Percentiles rank a stretch among this genome's conserved stretches.
Evolutionary conservation across 1,140 invertebrate genomes (phyloP).

Genomic region (Drosophila virilis): DNA sequence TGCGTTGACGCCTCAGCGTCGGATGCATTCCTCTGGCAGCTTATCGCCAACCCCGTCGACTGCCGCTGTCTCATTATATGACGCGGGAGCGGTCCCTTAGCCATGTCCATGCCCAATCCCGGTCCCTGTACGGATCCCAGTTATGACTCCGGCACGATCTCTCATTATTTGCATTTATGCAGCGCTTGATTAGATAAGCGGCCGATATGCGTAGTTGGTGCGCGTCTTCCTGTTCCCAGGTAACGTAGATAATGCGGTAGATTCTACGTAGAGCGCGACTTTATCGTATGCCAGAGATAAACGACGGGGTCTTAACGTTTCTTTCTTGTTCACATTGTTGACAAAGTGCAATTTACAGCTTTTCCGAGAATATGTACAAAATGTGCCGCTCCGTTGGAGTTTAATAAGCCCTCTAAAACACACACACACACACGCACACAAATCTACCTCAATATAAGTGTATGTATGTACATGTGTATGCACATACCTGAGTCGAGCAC

Average conservation of each 20-base stretch:
- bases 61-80: constrained; percentile 64
- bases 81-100: constrained; percentile 8
- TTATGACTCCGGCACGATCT: constrained; percentile 55
- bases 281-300: constrained; percentile 71
- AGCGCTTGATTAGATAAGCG: constrained; percentile 77
- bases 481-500: constrained; percentile 22
- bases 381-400: constrained; percentile 53
- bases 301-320: constrained; percentile 65
- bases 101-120: constrained; percentile 11
- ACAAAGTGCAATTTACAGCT: constrained; percentile 78
- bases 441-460: not conserved
- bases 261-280: constrained; percentile 57
- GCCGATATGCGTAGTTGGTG: constrained; percentile 47
- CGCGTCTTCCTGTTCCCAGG: constrained; percentile 75
- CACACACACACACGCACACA: constrained; percentile 10
- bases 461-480: not conserved
- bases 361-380: constrained; percentile 73
- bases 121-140: constrained; percentile 18
- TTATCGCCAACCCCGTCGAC: constrained; percentile 65
- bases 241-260: constrained; percentile 65
- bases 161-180: constrained; percentile 77
- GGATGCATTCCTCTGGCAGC: constrained; percentile 67
- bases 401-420: constrained; percentile 66
- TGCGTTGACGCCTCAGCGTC: constrained; percentile 53
- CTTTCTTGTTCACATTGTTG: constrained; percentile 64